Evolutionary conservation across 2,888 invertebrate genomes (phyloP).

Genomic region (Cryptus armator): DNA sequence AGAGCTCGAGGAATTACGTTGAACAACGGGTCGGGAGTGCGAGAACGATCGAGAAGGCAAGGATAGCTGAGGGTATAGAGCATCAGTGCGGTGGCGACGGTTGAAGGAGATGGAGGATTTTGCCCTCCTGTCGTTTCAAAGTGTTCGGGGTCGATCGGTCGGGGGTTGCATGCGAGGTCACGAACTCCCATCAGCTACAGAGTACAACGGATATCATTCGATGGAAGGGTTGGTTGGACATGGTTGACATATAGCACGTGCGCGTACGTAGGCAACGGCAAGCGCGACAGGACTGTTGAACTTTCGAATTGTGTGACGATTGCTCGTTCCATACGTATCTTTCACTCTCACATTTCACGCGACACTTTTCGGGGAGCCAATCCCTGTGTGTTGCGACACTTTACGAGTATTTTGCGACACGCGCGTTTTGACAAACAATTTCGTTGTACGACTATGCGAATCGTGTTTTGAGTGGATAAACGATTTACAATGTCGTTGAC

Average conservation of each 20-base stretch:
- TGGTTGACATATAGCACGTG: neutral
- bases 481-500: neutral
- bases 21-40: conserved; percentile 43
- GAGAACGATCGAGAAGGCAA: conserved; percentile 41
- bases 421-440: conserved; percentile 49
- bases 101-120: conserved; percentile 25
- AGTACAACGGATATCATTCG: conserved; percentile 54
- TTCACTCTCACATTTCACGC: neutral
- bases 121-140: conserved; percentile 52
- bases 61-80: neutral
- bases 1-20: conserved; percentile 62
- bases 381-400: too few relatives aligned
- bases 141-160: conserved; percentile 56
- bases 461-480: neutral
- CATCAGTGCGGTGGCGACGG: neutral
- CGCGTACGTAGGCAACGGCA: neutral
- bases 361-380: too few relatives aligned
- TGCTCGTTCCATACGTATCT: conserved; percentile 25
- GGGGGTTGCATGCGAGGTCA: conserved; percentile 58
- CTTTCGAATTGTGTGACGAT: conserved; percentile 54
- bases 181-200: conserved; percentile 52
- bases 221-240: conserved; percentile 19
- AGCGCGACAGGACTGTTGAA: conserved; percentile 47
- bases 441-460: conserved; percentile 10
- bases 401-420: conserved; percentile 42